Conservation (phyloP, 1,140 invertebrate species). For the Amphibalanus amphitrite region DNA sequence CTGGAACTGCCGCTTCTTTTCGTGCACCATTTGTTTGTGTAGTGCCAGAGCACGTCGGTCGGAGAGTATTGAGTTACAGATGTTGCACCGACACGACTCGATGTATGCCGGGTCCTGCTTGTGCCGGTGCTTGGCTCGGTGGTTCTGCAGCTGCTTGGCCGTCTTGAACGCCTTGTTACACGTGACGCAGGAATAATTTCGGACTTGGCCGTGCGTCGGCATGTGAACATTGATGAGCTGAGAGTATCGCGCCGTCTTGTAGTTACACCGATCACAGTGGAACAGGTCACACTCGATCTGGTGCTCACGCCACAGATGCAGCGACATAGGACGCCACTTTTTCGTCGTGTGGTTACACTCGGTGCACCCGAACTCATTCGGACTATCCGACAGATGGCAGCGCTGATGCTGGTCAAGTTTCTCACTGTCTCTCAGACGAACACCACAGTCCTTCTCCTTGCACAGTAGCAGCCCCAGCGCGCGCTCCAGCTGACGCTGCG, state of each 20-base stretch:
- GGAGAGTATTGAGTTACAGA: constrained; percentile 47
- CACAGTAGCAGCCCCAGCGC: background rate
- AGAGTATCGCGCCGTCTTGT: constrained; percentile 19
- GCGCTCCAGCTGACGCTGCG: background rate
- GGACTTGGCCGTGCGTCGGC: constrained; percentile 38
- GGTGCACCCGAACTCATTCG: constrained; percentile 13
- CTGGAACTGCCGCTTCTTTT: constrained; percentile 52
- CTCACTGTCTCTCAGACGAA: background rate
- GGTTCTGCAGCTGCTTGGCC: constrained; percentile 40
- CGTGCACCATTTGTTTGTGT: constrained; percentile 58
- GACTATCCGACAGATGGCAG: background rate
- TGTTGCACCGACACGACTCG: constrained; percentile 41
- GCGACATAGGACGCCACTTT: constrained; percentile 25
- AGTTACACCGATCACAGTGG: constrained; percentile 28
- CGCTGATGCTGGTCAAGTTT: background rate
- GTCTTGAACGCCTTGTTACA: constrained; percentile 47
- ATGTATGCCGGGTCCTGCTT: constrained; percentile 33
- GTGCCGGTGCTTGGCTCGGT: constrained; percentile 29
- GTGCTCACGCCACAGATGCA: constrained; percentile 30
- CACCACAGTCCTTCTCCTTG: background rate
- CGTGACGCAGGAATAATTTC: constrained; percentile 37
- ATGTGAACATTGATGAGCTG: constrained; percentile 34
- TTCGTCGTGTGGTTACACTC: constrained; percentile 40
- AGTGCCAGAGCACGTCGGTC: constrained; percentile 54
- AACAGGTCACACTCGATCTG: constrained; percentile 29